These are phyloP conservation scores for Triops longicaudatus DNA, from an alignment of 1,140 invertebrate genomes.

Conservation along the genomic window DNA sequence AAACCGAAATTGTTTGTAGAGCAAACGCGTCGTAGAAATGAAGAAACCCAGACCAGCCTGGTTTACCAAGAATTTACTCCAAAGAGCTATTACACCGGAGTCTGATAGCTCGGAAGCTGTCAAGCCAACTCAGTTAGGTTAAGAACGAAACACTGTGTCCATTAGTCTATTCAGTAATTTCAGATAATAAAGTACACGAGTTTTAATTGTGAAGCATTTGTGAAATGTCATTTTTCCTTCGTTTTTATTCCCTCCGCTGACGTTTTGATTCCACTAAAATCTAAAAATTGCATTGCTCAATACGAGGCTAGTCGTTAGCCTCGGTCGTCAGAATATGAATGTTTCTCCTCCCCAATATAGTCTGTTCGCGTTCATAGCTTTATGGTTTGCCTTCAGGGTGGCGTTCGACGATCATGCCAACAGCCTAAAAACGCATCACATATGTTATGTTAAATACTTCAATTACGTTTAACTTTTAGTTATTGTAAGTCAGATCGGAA, in stretches of 20 bases:
- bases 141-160: background rate
- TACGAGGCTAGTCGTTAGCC: background rate
- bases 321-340: background rate
- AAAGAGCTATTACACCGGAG: constrained; percentile 46
- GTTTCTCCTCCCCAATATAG: background rate
- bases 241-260: background rate
- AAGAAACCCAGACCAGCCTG: constrained; percentile 60
- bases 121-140: constrained; percentile 30
- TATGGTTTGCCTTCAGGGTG: constrained; percentile 51
- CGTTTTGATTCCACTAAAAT: background rate
- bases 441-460: constrained; percentile 30
- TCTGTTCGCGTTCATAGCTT: background rate
- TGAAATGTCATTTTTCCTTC: background rate
- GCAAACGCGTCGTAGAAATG: constrained; percentile 63
- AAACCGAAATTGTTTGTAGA: constrained; percentile 34
- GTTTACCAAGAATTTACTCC: constrained; percentile 71
- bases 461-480: constrained; percentile 28
- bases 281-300: constrained; percentile 3
- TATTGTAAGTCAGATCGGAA: constrained; percentile 23
- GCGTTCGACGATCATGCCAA: constrained; percentile 90
- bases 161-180: constrained; percentile 23
- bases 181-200: background rate
- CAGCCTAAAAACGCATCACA: constrained; percentile 57
- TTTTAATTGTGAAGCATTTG: background rate
- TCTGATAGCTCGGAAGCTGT: constrained; percentile 38